Conservation (phyloP, 2,888 invertebrate genomes). For the Conus canariensis region DNA sequence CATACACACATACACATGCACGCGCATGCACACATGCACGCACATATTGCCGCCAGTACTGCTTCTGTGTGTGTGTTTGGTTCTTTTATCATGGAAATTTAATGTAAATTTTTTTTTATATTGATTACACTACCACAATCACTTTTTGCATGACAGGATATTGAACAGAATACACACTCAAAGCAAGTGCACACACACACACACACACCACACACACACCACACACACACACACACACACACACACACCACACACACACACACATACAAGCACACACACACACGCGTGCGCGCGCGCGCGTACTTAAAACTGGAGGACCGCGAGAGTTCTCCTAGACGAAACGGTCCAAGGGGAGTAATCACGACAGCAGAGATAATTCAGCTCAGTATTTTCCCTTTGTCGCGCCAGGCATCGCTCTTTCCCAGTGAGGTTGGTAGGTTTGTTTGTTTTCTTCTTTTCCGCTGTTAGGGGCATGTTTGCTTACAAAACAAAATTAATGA, state of each 20-base stretch:
- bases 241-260: conserved; percentile 15
- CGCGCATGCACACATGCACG: not conserved
- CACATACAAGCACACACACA: not conserved
- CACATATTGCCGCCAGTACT: not conserved
- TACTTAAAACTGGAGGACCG: not conserved
- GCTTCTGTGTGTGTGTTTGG: not conserved
- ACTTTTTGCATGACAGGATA: too few species aligned
- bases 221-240: conserved; percentile 17
- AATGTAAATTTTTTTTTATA: too few species aligned
- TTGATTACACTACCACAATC: too few species aligned
- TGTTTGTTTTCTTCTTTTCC: not conserved
- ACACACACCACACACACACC: too few species aligned
- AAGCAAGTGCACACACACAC: too few species aligned
- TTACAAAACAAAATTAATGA: not conserved
- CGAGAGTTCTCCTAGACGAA: not conserved
- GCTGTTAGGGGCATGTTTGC: not conserved
- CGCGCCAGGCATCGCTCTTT: too few species aligned
- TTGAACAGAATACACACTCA: too few species aligned
- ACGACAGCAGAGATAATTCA: not conserved
- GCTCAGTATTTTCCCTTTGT: too few species aligned
- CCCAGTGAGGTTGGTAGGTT: not conserved
- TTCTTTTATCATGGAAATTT: too few species aligned
- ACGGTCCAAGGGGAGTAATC: not conserved
- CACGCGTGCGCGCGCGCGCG: not conserved
- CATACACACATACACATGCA: conserved; percentile 26